These are phyloP conservation scores for Catocala sponsa DNA, from an alignment of 2,888 invertebrate species.

Conservation along the genomic window DNA sequence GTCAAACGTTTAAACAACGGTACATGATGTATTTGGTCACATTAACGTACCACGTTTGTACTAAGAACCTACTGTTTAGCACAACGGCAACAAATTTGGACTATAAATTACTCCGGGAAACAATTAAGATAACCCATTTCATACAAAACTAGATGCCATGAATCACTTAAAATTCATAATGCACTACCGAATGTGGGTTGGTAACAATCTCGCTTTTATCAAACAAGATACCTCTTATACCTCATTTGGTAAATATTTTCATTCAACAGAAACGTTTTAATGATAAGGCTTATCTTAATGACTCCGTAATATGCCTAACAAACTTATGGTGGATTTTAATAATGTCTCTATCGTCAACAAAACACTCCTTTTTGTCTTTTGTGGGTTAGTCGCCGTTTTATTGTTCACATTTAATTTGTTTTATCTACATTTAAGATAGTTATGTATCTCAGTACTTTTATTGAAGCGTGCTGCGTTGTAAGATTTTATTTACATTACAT, in stretches of 20 bases:
- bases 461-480: not conserved
- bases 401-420: conserved; percentile 62
- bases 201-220: conserved; percentile 73
- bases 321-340: conserved; percentile 68
- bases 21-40: conserved; percentile 46
- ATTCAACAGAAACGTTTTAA: conserved; percentile 65
- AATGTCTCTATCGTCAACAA: conserved; percentile 73
- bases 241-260: conserved; percentile 72
- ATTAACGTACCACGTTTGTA: conserved; percentile 48
- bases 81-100: conserved; percentile 49
- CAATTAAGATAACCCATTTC: conserved; percentile 76
- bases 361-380: conserved; percentile 69
- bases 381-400: conserved; percentile 66
- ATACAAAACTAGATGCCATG: conserved; percentile 64
- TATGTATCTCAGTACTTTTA: not conserved
- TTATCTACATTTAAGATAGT: conserved; percentile 54
- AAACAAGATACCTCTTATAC: conserved; percentile 61
- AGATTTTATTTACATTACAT: not conserved
- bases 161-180: conserved; percentile 74
- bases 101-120: conserved; percentile 59
- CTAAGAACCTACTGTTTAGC: conserved; percentile 51
- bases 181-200: conserved; percentile 75
- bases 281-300: conserved; percentile 80
- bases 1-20: conserved; percentile 43
- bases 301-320: conserved; percentile 66